These are phyloP conservation scores for Plebejus argus DNA, from an alignment of 2,888 invertebrate genomes.

Conservation along the genomic window DNA sequence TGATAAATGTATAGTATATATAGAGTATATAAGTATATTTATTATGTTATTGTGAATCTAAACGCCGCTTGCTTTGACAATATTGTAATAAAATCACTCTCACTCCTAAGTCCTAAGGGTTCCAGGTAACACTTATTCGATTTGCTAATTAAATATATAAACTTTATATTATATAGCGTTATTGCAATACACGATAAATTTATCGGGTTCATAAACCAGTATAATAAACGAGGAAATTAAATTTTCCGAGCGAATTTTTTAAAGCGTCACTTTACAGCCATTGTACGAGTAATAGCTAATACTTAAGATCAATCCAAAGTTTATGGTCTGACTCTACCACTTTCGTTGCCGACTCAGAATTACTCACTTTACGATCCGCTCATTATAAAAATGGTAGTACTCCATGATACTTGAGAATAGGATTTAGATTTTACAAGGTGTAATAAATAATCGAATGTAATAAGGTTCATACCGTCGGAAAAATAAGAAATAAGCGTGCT, in stretches of 20 bases:
- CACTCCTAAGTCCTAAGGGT: not conserved
- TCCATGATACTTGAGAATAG: not conserved
- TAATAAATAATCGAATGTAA: not conserved
- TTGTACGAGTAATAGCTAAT: slow-evolving; percentile 35
- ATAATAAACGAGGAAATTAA: slow-evolving; percentile 21
- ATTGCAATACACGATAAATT: not conserved
- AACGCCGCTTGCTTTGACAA: not conserved
- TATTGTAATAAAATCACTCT: not conserved
- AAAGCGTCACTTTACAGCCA: slow-evolving; percentile 5
- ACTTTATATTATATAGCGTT: not conserved
- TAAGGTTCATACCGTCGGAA: not conserved
- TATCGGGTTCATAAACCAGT: not conserved
- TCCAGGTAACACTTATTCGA: not conserved
- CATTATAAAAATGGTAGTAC: slow-evolving; percentile 40
- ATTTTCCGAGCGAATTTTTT: slow-evolving; percentile 25
- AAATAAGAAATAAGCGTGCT: no score
- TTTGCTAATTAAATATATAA: not conserved
- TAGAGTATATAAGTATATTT: no score
- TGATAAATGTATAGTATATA: no score
- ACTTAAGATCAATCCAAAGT: slow-evolving; percentile 39
- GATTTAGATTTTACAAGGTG: not conserved
- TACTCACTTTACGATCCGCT: slow-evolving; percentile 41
- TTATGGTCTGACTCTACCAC: slow-evolving; percentile 41
- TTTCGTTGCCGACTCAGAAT: slow-evolving; percentile 40
- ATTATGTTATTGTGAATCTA: no score